Conservation (phyloP, 2,113 vertebrate genomes). For the Tupaia tana region DNA sequence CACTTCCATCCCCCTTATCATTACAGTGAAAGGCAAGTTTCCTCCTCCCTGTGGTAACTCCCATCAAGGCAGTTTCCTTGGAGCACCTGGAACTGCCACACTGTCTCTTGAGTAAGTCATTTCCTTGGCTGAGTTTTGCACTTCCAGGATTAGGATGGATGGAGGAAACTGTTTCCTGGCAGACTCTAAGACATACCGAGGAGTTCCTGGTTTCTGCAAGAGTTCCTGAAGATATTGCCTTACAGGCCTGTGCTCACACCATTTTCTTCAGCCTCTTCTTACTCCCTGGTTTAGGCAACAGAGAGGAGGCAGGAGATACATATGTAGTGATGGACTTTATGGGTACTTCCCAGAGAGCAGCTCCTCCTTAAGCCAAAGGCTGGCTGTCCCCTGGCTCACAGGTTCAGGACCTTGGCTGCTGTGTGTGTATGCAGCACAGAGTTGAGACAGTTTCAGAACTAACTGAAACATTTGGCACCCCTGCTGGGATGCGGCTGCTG, state of each 20-base stretch:
- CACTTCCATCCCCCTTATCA: background rate
- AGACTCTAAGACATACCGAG: background rate
- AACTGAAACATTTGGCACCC: background rate
- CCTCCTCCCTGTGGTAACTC: too few species aligned
- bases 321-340: rapidly evolving
- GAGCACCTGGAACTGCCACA: background rate
- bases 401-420: background rate
- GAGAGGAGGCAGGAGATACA: background rate
- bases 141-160: too few species aligned
- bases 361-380: background rate
- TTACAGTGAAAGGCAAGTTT: background rate
- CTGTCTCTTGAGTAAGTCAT: background rate
- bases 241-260: rapidly evolving
- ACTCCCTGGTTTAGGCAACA: background rate
- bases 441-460: background rate
- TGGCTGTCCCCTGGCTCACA: background rate
- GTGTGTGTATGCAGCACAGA: background rate
- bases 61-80: background rate
- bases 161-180: background rate
- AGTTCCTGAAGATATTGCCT: background rate
- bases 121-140: background rate
- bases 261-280: background rate
- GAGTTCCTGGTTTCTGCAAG: background rate
- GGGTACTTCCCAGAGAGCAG: background rate
- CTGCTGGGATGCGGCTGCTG: background rate